A percentile compares a stretch with the other conserved stretches of the same genome.
Conservation (phyloP, 2,888 invertebrate genomes). For the Trimorus sp. region DNA sequence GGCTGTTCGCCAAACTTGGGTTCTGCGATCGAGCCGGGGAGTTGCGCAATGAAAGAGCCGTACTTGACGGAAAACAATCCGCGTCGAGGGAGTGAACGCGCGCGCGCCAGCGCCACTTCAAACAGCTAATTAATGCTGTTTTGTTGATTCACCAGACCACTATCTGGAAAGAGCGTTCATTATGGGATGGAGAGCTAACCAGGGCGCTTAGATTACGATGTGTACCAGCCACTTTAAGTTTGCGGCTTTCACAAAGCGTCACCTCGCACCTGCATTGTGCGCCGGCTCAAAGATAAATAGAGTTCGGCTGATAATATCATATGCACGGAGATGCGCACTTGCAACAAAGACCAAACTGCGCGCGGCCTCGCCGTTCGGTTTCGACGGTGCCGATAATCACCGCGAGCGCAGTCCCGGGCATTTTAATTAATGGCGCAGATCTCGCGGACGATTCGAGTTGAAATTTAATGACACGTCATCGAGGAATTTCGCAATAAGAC, state of each 20-base stretch:
- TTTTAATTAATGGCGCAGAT: conserved; percentile 11
- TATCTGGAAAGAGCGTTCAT: conserved; percentile 66
- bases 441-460: no score
- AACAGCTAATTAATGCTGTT: conserved; percentile 66
- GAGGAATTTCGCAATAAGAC: not conserved
- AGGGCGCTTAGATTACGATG: conserved; percentile 63
- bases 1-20: conserved; percentile 58
- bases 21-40: conserved; percentile 43
- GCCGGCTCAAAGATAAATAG: conserved; percentile 49
- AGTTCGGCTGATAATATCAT: conserved; percentile 45
- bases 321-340: conserved; percentile 7
- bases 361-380: not conserved
- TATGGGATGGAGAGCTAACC: conserved; percentile 61
- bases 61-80: conserved; percentile 63
- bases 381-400: conserved; percentile 5
- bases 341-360: conserved; percentile 26
- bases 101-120: conserved; percentile 40
- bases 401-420: not conserved
- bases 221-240: conserved; percentile 66
- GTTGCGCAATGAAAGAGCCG: conserved; percentile 50
- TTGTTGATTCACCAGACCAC: conserved; percentile 62
- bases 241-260: conserved; percentile 59
- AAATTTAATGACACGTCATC: no score
- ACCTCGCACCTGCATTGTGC: conserved; percentile 52
- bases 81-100: conserved; percentile 6